These are phyloP conservation scores for Lochmaea crataegi DNA, from an alignment of 2,888 invertebrate species.

Conservation along the genomic window DNA sequence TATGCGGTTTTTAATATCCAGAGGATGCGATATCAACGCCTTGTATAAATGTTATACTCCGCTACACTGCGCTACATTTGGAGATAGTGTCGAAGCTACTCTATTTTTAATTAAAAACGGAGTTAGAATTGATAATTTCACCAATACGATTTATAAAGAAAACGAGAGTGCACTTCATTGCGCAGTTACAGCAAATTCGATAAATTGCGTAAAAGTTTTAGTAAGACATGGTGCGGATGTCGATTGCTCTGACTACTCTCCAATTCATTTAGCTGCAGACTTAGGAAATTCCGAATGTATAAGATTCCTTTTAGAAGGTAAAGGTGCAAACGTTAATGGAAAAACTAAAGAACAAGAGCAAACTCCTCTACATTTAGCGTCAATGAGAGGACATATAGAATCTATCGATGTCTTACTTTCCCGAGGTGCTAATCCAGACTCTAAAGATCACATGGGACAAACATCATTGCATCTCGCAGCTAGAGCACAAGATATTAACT, in stretches of 20 bases:
- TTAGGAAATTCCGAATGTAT: constrained; percentile 80
- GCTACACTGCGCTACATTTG: constrained; percentile 90
- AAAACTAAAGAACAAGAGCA: constrained; percentile 80
- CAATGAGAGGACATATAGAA: constrained; percentile 86
- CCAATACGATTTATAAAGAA: constrained; percentile 70
- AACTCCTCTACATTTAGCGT: constrained; percentile 85
- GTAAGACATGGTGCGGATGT: constrained; percentile 80
- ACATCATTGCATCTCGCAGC: constrained; percentile 88
- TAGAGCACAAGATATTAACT: constrained; percentile 80
- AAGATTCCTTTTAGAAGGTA: constrained; percentile 78
- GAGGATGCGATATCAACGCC: constrained; percentile 76
- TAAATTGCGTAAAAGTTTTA: constrained; percentile 81
- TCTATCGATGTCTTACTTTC: constrained; percentile 80
- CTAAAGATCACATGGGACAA: constrained; percentile 82
- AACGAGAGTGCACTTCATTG: constrained; percentile 86
- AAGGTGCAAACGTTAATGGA: constrained; percentile 76
- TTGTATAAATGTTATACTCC: constrained; percentile 81
- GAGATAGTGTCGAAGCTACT: constrained; percentile 83
- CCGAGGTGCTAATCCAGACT: constrained; percentile 79
- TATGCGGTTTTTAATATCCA: constrained; percentile 74
- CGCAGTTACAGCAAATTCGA: constrained; percentile 84
- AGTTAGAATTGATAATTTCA: constrained; percentile 73
- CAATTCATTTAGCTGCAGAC: constrained; percentile 86
- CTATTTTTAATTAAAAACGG: constrained; percentile 79
- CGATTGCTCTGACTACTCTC: constrained; percentile 82